phyloP scores from a whole-genome alignment of 2,888 invertebrate species.

The Ypsolopha scabrella region DNA sequence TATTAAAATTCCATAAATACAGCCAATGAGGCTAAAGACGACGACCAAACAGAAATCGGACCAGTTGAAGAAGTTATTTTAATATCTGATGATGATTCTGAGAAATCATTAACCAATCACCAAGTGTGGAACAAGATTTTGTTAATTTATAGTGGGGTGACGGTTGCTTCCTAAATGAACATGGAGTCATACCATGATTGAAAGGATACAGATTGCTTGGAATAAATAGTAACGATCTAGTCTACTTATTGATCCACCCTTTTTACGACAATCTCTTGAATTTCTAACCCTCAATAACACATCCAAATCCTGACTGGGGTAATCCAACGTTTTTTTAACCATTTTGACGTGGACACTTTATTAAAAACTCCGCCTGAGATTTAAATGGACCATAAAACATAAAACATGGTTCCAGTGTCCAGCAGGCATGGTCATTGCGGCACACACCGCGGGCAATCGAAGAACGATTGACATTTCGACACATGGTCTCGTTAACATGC shows the following conservation, averaged over 20 bases:
- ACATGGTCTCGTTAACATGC: slow-evolving; percentile 25
- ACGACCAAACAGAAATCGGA: slow-evolving; percentile 7
- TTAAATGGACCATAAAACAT: too few relatives aligned
- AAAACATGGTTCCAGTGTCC: neutral
- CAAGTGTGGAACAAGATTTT: slow-evolving; percentile 17
- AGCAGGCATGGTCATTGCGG: neutral
- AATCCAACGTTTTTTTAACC: too few relatives aligned
- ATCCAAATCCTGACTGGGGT: too few relatives aligned
- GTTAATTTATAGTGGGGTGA: slow-evolving; percentile 20
- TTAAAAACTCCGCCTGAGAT: too few relatives aligned
- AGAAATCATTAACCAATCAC: slow-evolving; percentile 15
- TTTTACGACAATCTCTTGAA: too few relatives aligned
- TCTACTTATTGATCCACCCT: neutral
- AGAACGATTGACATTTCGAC: slow-evolving; percentile 22
- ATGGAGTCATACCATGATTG: neutral
- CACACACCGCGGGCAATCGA: slow-evolving; percentile 14
- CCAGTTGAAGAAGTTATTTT: slow-evolving; percentile 14
- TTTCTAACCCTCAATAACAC: too few relatives aligned
- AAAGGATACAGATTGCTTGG: neutral
- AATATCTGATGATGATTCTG: slow-evolving; percentile 15
- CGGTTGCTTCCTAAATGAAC: neutral
- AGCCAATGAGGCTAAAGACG: too few relatives aligned
- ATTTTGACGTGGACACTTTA: too few relatives aligned
- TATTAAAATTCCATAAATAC: too few relatives aligned
- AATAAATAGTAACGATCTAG: neutral